phyloP scores from a whole-genome alignment of 2,113 vertebrate species.

The Chaetodon auriga region DNA sequence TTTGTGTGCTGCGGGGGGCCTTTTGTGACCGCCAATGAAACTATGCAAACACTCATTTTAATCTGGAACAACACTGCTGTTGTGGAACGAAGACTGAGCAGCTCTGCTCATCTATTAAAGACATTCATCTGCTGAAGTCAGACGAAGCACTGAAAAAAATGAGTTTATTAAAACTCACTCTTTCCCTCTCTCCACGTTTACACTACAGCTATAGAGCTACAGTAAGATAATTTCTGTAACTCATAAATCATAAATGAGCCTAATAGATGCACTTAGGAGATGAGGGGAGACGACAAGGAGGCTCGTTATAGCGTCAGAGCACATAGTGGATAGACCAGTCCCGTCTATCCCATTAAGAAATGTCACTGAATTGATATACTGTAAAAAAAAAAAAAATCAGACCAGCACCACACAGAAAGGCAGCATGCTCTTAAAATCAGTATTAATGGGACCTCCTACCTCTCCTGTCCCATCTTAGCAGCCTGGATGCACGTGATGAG shows the following conservation, averaged over 20 bases:
- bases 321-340: slow-evolving; percentile 25
- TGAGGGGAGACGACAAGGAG: slow-evolving; percentile 38
- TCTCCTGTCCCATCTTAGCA: slow-evolving; percentile 35
- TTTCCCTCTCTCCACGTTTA: neutral
- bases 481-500: slow-evolving; percentile 50
- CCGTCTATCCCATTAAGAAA: slow-evolving; percentile 60
- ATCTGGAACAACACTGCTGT: slow-evolving; percentile 62
- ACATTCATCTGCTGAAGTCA: slow-evolving; percentile 12
- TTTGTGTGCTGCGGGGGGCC: slow-evolving; percentile 70
- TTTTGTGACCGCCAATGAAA: slow-evolving; percentile 84
- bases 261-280: slow-evolving; percentile 73
- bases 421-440: slow-evolving; percentile 63
- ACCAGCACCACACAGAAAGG: slow-evolving; percentile 26
- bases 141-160: slow-evolving; percentile 14
- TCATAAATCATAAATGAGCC: slow-evolving; percentile 66
- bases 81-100: slow-evolving; percentile 41
- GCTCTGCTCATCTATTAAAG: slow-evolving; percentile 49
- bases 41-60: slow-evolving; percentile 80
- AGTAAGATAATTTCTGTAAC: slow-evolving; percentile 2
- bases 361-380: slow-evolving; percentile 54
- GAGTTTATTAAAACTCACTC: slow-evolving; percentile 8
- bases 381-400: slow-evolving; percentile 41
- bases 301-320: slow-evolving; percentile 11
- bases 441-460: slow-evolving; percentile 62
- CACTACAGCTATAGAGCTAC: neutral